phyloP scores from a whole-genome alignment of 64 coral and sea anemone species.

The Dendrophyllia cribrosa region DNA sequence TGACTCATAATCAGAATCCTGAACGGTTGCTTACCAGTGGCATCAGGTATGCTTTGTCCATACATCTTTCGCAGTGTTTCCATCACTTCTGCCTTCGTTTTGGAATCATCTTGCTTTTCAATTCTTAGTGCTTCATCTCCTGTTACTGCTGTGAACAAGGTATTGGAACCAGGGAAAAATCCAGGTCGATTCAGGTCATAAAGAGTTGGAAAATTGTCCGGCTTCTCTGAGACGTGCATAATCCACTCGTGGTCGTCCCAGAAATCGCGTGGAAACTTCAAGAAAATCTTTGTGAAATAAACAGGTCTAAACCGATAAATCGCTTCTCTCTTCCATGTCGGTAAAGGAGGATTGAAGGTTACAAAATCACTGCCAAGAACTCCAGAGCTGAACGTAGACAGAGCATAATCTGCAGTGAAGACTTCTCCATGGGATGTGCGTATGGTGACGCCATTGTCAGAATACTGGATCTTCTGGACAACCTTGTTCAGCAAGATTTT shows the following conservation, averaged over 20 bases:
- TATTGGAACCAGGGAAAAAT: slow-evolving; percentile 57
- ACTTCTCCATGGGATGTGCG: slow-evolving; percentile 35
- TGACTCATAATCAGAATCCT: too few species aligned
- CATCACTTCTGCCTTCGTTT: slow-evolving; percentile 66
- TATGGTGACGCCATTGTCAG: slow-evolving; percentile 6
- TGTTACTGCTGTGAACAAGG: slow-evolving; percentile 38
- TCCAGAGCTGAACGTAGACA: slow-evolving; percentile 82
- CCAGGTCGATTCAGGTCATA: slow-evolving; percentile 45
- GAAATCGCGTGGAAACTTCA: slow-evolving; percentile 68
- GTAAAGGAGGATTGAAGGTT: slow-evolving; percentile 62
- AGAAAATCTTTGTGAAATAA: slow-evolving; percentile 75
- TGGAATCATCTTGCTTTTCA: slow-evolving; percentile 53
- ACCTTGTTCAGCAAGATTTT: slow-evolving; percentile 65
- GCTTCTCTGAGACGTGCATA: slow-evolving; percentile 12
- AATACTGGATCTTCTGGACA: slow-evolving; percentile 37
- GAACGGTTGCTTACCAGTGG: slow-evolving; percentile 33
- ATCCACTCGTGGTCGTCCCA: slow-evolving; percentile 77
- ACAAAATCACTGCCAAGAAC: slow-evolving; percentile 58
- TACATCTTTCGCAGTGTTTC: slow-evolving; percentile 60
- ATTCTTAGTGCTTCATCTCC: slow-evolving; percentile 59
- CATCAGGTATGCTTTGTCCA: slow-evolving; percentile 44
- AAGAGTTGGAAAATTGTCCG: slow-evolving; percentile 50
- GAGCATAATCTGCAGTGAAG: slow-evolving; percentile 66
- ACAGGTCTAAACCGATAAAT: slow-evolving; percentile 63
- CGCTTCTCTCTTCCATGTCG: slow-evolving; percentile 70